Base-by-base conservation (phyloP, 2,888 invertebrate genomes). In the Stenurella melanura region DNA sequence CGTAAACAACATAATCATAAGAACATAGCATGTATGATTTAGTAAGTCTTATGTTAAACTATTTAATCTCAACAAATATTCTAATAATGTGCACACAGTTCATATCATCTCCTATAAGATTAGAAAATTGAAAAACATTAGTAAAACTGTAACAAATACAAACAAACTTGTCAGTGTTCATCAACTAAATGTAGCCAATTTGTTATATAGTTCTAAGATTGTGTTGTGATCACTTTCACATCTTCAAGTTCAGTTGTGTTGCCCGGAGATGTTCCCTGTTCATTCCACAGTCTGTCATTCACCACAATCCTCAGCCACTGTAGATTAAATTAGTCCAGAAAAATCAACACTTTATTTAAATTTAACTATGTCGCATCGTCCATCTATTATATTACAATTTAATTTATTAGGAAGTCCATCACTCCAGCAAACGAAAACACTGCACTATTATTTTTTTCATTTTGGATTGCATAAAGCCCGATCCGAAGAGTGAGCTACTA, bases 401-500 rank as follows among this genome's bases (percentile, higher is more conserved):
- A 85, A 73, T 87, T 87, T 87, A 85, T 85, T 85, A 84, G 81
- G 83, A 86, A 85, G 87, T 88, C 86, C 86, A 77, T 78, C 83
- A 87, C 87, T 86, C 85, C 85, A 85, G 83, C 86, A 86, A 86
- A 87, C 86, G 87, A 87, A 84, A 87, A 86, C 88, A 88, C 88
- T 88, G 87, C 88, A 88, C 88, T 87, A 85, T 85, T 82, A 80
- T 80, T 80, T 75, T 58, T 83, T 75, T 57, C 75, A 77, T 80
- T 79, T 83, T 82, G 80, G 81, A 84, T 86, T 86, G 84, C 83
- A 82, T 83, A 78, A 82, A 85, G 86, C 86, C 85, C 87, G 88
- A 89, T 89, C 88, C 89, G 89, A 89, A 88, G 83, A 88, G 89
- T 89, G 88, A 84, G 88, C 88, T 85, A 84, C 87, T 86, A 86